These are phyloP conservation scores for Rhorus exstirpatorius DNA, from an alignment of 2,888 invertebrate species.

Conservation along the genomic window DNA sequence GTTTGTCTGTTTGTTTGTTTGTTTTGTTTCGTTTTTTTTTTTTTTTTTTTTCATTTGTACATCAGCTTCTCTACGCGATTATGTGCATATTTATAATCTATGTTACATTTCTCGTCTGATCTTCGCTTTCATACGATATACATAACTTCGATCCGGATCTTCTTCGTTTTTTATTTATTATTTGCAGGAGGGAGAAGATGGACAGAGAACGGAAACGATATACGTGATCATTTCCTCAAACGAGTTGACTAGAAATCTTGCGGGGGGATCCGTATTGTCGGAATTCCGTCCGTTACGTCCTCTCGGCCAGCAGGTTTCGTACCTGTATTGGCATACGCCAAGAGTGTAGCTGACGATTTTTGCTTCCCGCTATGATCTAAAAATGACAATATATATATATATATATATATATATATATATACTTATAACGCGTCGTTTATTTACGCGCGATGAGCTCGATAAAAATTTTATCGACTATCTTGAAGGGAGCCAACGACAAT, in stretches of 20 bases:
- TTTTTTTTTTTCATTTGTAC: constrained; percentile 67
- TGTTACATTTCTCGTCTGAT: constrained; percentile 61
- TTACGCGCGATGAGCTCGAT: no score
- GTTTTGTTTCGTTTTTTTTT: no score
- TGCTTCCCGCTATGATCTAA: constrained; percentile 90
- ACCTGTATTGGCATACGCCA: constrained; percentile 88
- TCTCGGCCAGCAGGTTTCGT: constrained; percentile 76
- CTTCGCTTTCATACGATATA: constrained; percentile 50
- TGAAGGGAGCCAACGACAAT: no score
- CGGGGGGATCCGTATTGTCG: constrained; percentile 51
- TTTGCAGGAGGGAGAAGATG: constrained; percentile 1
- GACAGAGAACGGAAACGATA: constrained; percentile 4
- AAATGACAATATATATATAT: constrained; percentile 77
- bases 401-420: no score
- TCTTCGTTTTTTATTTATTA: not conserved
- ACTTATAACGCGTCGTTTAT: no score
- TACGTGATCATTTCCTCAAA: constrained; percentile 29
- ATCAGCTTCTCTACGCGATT: constrained; percentile 68
- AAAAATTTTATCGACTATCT: no score
- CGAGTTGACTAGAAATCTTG: constrained; percentile 71
- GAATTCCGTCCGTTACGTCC: constrained; percentile 71
- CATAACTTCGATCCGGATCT: constrained; percentile 24
- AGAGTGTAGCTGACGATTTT: constrained; percentile 89
- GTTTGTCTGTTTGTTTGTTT: no score
- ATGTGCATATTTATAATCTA: constrained; percentile 76